phyloP scores from a whole-genome alignment of 37 sponge, comb jelly and placozoan species.

The Spongilla lacustris region DNA sequence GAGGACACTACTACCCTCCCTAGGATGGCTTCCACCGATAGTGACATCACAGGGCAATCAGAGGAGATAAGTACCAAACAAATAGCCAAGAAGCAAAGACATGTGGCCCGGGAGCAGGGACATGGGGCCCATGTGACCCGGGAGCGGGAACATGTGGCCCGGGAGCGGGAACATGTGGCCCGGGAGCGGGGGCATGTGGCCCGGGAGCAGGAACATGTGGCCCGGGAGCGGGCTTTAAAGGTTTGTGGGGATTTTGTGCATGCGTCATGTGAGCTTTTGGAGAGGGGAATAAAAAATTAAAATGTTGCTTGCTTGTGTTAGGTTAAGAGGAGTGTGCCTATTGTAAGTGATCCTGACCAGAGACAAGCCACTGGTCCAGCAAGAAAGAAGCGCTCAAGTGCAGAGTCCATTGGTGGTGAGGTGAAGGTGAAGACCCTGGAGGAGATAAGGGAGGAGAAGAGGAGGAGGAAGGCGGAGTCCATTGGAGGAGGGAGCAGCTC shows the following conservation, averaged over 20 bases:
- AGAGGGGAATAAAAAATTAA: background rate
- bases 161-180: background rate
- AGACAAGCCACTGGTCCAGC: background rate
- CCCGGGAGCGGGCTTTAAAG: background rate
- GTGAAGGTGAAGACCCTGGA: slow-evolving; percentile 66
- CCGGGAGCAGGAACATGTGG: background rate
- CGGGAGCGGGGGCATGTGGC: background rate
- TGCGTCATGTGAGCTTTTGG: background rate
- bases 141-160: background rate
- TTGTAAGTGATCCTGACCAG: too few species aligned
- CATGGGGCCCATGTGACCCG: too few species aligned
- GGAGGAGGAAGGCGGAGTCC: slow-evolving; percentile 11
- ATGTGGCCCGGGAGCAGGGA: background rate
- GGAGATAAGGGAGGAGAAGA: slow-evolving; percentile 54
- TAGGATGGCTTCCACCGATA: background rate
- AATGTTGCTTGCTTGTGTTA: background rate
- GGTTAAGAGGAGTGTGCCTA: background rate
- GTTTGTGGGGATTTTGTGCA: background rate
- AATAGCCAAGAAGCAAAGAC: background rate
- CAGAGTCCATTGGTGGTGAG: background rate
- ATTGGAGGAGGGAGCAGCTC: background rate
- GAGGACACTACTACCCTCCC: background rate
- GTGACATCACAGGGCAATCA: background rate
- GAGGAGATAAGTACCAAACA: background rate
- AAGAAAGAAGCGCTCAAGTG: background rate